Evolutionary conservation across 2,113 vertebrate genomes (phyloP).

Genomic region (Oplegnathus fasciatus): DNA sequence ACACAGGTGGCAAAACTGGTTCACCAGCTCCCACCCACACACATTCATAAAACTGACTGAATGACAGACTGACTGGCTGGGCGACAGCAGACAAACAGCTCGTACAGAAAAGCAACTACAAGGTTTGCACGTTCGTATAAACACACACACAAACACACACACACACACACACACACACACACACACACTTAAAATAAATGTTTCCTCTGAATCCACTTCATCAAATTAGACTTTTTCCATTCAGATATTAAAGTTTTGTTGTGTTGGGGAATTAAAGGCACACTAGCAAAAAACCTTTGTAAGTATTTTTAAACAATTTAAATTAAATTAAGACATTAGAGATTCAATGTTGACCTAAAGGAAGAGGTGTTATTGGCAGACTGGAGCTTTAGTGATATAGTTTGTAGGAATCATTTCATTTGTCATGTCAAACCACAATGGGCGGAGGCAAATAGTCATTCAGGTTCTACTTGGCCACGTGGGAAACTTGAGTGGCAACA

Average conservation of each 20-base stretch:
- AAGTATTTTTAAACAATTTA: not conserved
- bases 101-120: constrained; percentile 50
- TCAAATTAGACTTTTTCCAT: constrained; percentile 33
- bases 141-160: constrained; percentile 11
- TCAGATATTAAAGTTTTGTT: constrained; percentile 1
- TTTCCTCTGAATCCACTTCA: not conserved
- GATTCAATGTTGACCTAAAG: not conserved
- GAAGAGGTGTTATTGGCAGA: not conserved
- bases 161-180: constrained; percentile 21
- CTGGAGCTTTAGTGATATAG: not conserved
- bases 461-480: constrained; percentile 28
- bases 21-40: constrained; percentile 76
- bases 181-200: not conserved
- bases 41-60: constrained; percentile 80
- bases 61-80: constrained; percentile 65
- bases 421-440: constrained; percentile 35
- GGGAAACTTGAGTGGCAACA: constrained; percentile 61
- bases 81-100: constrained; percentile 66
- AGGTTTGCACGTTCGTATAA: constrained; percentile 8
- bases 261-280: not conserved
- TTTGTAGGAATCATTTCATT: constrained; percentile 11
- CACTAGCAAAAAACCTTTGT: not conserved
- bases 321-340: not conserved
- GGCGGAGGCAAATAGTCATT: constrained; percentile 34
- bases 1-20: constrained; percentile 75